Conservation (phyloP, 1,140 invertebrate genomes). For the Eumaeus atala region DNA sequence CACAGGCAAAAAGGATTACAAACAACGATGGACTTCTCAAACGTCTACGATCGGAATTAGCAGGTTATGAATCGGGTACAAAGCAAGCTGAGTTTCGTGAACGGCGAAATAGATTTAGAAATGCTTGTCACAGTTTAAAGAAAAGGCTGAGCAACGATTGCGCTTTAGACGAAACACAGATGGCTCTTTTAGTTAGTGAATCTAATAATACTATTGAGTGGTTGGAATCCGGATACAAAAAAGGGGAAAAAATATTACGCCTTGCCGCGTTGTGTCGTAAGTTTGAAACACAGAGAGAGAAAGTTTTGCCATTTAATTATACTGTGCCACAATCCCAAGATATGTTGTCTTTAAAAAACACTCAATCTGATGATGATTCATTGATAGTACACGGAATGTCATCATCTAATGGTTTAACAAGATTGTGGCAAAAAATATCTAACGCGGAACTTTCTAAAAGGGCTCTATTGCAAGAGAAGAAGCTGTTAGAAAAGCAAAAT, state of each 20-base stretch:
- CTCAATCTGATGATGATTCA: slow-evolving; percentile 50
- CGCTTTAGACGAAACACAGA: slow-evolving; percentile 37
- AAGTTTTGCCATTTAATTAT: slow-evolving; percentile 73
- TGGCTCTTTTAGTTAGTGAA: slow-evolving; percentile 42
- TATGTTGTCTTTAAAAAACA: slow-evolving; percentile 31
- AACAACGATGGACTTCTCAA: slow-evolving; percentile 53
- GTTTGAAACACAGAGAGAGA: slow-evolving; percentile 76
- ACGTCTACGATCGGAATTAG: slow-evolving; percentile 46
- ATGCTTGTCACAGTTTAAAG: slow-evolving; percentile 50
- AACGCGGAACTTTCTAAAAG: slow-evolving; percentile 50
- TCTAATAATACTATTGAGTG: slow-evolving; percentile 49
- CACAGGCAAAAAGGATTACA: slow-evolving; percentile 58
- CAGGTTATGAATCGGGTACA: slow-evolving; percentile 58
- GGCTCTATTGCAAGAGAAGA: slow-evolving; percentile 53
- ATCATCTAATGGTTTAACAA: slow-evolving; percentile 45
- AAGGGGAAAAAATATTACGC: slow-evolving; percentile 72
- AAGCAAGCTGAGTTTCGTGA: slow-evolving; percentile 63
- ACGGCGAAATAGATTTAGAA: slow-evolving; percentile 51
- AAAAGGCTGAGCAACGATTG: slow-evolving; percentile 41
- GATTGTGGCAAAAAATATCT: slow-evolving; percentile 56
- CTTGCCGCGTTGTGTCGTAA: slow-evolving; percentile 74
- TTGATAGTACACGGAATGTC: slow-evolving; percentile 46
- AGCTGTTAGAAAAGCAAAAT: slow-evolving; percentile 51
- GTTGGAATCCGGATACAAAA: slow-evolving; percentile 47
- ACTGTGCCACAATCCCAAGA: slow-evolving; percentile 59